Base-by-base conservation (phyloP, 2,888 invertebrate species). In the Thelaira solivaga region DNA sequence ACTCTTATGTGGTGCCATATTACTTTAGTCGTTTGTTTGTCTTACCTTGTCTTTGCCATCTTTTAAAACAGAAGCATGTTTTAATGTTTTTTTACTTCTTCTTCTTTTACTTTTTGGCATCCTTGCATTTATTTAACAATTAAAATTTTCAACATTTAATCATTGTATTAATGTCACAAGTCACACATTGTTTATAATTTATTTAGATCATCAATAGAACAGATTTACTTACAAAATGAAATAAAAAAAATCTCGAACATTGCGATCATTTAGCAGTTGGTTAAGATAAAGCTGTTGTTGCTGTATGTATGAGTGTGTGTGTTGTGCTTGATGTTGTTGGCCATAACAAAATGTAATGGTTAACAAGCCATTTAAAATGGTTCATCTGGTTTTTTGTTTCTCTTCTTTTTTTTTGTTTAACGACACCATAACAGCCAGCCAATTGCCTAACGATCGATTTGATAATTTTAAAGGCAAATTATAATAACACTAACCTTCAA, bases 111-210 rank as follows among this genome's bases (percentile, higher is more conserved):
- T 36, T 39, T 39, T 39, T 39, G 36, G 55, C 78, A 78, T 78
- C 78, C 78, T 78, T 78, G 53, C 69, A 69, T 78, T 74, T 69
- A 78, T 78, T 74, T 61, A 69, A 78, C 78, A 78, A 78, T 78
- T 78, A 78, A 61, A 78, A 78, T 74, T 78, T 78, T 69, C 78
- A 78, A 78, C 78, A 78, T 78, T 78, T 78, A 78, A 78, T 74
- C 78, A 74, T 77, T 76, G 74, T 65, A 78, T 74, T 78, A 78
- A 78, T 78, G 78, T 78, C 78, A 78, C 78, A 78, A 78, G 78
- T 78, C 78, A 78, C 69, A 69, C 74, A 74, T 69, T 69, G 74
- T 61, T 74, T 74, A 39, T 78, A 74, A 78, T 74, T 78, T 78
- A 78, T 78, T 78, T 78, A 71, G 78, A 78, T 69, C 78, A 78